Conservation (phyloP, 2,113 vertebrate genomes). For the Epinephelus lanceolatus region DNA sequence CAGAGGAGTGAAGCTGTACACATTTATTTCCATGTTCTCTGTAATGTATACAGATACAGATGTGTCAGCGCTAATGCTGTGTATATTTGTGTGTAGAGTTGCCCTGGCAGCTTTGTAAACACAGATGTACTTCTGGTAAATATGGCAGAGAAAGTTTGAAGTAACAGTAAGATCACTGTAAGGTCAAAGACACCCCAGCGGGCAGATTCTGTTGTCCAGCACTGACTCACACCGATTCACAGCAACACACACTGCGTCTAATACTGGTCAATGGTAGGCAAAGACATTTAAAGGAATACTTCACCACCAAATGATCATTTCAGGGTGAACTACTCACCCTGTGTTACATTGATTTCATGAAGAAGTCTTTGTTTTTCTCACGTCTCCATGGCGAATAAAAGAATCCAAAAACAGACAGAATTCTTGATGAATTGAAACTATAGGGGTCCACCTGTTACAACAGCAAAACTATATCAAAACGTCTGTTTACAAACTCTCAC, state of each 20-base stretch:
- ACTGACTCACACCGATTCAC: background rate
- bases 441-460: too few relatives aligned
- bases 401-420: too few relatives aligned
- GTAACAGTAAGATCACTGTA: constrained; percentile 1
- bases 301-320: too few relatives aligned
- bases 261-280: too few relatives aligned
- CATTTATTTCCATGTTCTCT: constrained; percentile 1
- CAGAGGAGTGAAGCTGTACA: background rate
- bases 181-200: background rate
- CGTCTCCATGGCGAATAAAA: too few relatives aligned
- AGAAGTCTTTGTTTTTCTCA: too few relatives aligned
- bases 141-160: constrained; percentile 25
- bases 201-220: background rate
- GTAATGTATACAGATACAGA: constrained; percentile 49
- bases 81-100: constrained; percentile 46
- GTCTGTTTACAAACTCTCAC: too few relatives aligned
- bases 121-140: constrained; percentile 62
- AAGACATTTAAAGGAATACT: too few relatives aligned
- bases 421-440: too few relatives aligned
- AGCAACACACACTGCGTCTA: background rate
- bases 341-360: too few relatives aligned
- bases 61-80: constrained; percentile 32
- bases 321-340: too few relatives aligned
- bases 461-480: too few relatives aligned
- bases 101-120: constrained; percentile 55